Conservation (phyloP, 2,113 vertebrate genomes). For the Okapia johnstoni region DNA sequence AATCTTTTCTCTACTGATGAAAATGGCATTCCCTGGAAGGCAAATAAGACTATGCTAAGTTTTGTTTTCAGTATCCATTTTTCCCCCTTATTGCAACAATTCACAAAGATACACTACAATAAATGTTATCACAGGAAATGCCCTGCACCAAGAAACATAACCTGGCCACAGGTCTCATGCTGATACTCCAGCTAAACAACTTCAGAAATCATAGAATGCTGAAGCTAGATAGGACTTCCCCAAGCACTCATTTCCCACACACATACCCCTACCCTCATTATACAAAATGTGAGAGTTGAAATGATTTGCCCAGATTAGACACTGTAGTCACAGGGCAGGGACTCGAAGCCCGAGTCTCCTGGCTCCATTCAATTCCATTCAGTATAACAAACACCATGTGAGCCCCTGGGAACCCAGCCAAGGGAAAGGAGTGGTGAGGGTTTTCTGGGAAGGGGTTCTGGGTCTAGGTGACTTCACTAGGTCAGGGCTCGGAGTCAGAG, state of each 20-base stretch:
- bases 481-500: neutral
- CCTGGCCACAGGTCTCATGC: neutral
- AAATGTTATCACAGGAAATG: neutral
- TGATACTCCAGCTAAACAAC: neutral
- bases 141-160: neutral
- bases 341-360: neutral
- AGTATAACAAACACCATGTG: slow-evolving; percentile 16
- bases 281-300: neutral
- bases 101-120: neutral
- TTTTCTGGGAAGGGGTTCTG: slow-evolving; percentile 46
- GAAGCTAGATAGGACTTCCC: neutral
- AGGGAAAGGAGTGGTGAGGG: slow-evolving; percentile 30
- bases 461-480: slow-evolving; percentile 38
- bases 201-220: neutral
- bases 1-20: neutral
- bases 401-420: slow-evolving; percentile 11
- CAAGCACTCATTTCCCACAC: neutral
- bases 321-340: neutral
- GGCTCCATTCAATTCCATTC: slow-evolving; percentile 32
- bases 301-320: neutral
- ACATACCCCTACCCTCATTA: neutral
- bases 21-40: neutral
- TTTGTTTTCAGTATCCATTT: neutral
- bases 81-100: neutral
- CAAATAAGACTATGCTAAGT: neutral